Percentiles rank a stretch among this genome's conserved stretches.
These are phyloP conservation scores for Dendroctonus ponderosae DNA, from an alignment of 1,140 invertebrate genomes.

Conservation along the genomic window DNA sequence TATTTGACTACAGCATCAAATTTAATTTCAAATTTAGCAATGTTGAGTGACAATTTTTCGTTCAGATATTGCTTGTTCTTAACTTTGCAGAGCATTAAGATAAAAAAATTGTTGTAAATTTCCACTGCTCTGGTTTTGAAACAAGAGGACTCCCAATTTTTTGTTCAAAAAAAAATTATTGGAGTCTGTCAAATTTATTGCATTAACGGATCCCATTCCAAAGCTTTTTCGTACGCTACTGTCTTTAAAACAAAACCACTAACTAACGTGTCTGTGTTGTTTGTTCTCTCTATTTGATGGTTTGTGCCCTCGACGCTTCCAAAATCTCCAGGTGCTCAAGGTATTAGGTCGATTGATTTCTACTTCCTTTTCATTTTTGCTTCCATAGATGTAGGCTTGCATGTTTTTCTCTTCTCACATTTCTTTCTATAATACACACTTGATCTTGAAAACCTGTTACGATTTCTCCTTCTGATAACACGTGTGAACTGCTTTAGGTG, in stretches of 20 bases:
- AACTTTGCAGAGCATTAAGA: too few relatives aligned
- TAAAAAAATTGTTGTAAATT: too few relatives aligned
- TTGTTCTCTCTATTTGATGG: slow-evolving; percentile 51
- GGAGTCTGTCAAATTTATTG: too few relatives aligned
- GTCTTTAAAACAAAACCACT: slow-evolving; percentile 26
- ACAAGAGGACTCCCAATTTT: too few relatives aligned
- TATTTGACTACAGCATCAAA: too few relatives aligned
- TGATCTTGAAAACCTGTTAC: background rate
- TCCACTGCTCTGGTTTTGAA: too few relatives aligned
- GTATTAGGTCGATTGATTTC: slow-evolving; percentile 55
- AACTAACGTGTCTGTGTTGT: slow-evolving; percentile 51
- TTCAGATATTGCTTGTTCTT: too few relatives aligned
- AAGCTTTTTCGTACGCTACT: slow-evolving; percentile 5
- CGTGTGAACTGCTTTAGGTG: too few relatives aligned
- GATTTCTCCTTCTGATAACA: background rate
- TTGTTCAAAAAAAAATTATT: too few relatives aligned
- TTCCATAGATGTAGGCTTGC: slow-evolving; percentile 8
- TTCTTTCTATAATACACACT: background rate
- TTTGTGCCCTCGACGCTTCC: slow-evolving; percentile 48
- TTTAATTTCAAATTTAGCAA: too few relatives aligned
- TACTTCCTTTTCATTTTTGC: slow-evolving; percentile 29
- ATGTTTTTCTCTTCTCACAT: background rate
- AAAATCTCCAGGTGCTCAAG: slow-evolving; percentile 67
- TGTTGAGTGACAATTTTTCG: too few relatives aligned
- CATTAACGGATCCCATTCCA: too few relatives aligned